Evolutionary conservation across 2,797 vertebrate genomes (phyloP).

Genomic region (Mallotus villosus): DNA sequence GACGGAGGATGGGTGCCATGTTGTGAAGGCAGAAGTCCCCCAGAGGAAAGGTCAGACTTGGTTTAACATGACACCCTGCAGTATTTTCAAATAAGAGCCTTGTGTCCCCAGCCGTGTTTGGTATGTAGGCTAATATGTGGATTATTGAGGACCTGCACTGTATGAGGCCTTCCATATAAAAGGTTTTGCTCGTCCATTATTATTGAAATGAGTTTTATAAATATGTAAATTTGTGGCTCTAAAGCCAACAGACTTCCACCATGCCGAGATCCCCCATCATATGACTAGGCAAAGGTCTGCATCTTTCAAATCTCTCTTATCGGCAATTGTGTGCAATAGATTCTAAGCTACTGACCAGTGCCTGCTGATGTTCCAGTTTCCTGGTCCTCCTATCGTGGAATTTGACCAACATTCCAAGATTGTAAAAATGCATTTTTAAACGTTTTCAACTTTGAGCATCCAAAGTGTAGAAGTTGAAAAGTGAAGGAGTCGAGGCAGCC

Average conservation of each 20-base stretch:
- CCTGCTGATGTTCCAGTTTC: background rate
- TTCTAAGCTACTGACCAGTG: background rate
- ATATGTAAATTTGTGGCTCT: slow-evolving; percentile 54
- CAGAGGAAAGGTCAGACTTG: slow-evolving; percentile 14
- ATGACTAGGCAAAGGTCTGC: slow-evolving; percentile 39
- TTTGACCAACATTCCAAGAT: background rate
- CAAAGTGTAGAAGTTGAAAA: slow-evolving; percentile 12
- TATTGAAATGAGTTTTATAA: slow-evolving; percentile 39
- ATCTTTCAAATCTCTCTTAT: slow-evolving; percentile 32
- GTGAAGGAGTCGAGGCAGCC: slow-evolving; percentile 14
- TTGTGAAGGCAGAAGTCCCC: slow-evolving; percentile 22
- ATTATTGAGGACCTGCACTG: slow-evolving; percentile 51
- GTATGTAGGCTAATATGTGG: slow-evolving; percentile 31
- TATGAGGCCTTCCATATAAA: background rate
- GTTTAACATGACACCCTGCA: slow-evolving; percentile 29
- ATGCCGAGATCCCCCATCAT: slow-evolving; percentile 52
- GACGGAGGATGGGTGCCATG: background rate
- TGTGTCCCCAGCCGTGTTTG: slow-evolving; percentile 25
- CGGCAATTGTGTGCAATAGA: too few relatives aligned
- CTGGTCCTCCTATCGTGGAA: background rate
- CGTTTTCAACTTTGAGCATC: slow-evolving; percentile 3
- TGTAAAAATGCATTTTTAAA: slow-evolving; percentile 15
- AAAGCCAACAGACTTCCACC: slow-evolving; percentile 55
- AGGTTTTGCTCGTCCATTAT: too few relatives aligned
- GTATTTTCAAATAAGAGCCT: slow-evolving; percentile 35